Conservation (phyloP, 1,140 invertebrate genomes). For the Aphelenchoides besseyi region DNA sequence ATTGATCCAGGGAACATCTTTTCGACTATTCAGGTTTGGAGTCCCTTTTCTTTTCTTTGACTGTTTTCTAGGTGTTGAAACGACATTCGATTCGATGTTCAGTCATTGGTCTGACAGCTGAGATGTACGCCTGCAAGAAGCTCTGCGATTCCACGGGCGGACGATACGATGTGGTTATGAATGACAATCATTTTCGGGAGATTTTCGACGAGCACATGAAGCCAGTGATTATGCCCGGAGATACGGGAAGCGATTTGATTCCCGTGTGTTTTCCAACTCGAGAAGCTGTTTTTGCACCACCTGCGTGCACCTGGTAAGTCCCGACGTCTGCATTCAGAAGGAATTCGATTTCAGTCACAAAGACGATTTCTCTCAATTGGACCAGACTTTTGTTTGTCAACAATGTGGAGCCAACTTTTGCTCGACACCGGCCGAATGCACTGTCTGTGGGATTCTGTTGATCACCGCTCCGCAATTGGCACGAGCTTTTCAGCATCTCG, state of each 20-base stretch:
- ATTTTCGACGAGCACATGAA: slow-evolving; percentile 71
- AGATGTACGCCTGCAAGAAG: slow-evolving; percentile 81
- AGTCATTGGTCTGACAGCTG: slow-evolving; percentile 88
- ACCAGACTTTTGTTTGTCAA: slow-evolving; percentile 82
- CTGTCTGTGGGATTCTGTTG: slow-evolving; percentile 87
- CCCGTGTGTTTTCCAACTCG: slow-evolving; percentile 78
- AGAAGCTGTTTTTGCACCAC: slow-evolving; percentile 61
- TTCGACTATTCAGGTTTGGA: slow-evolving; percentile 73
- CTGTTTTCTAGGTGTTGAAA: slow-evolving; percentile 63
- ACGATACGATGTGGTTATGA: slow-evolving; percentile 78
- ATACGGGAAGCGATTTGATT: slow-evolving; percentile 75
- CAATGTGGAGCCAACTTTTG: slow-evolving; percentile 96
- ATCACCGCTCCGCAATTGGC: slow-evolving; percentile 95
- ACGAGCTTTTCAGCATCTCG: slow-evolving; percentile 69
- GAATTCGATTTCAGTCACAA: slow-evolving; percentile 71
- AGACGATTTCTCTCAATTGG: slow-evolving; percentile 64
- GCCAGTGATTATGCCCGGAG: slow-evolving; percentile 73
- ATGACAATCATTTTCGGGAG: slow-evolving; percentile 83
- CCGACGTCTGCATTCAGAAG: slow-evolving; percentile 1
- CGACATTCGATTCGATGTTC: slow-evolving; percentile 76
- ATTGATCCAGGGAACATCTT: slow-evolving; percentile 92
- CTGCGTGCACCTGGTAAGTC: slow-evolving; percentile 76
- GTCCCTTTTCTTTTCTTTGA: slow-evolving; percentile 23
- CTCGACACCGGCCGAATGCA: slow-evolving; percentile 91
- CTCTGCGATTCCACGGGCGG: slow-evolving; percentile 80